Conservation (phyloP, 2,888 invertebrate species). For the Monochamus alternatus region DNA sequence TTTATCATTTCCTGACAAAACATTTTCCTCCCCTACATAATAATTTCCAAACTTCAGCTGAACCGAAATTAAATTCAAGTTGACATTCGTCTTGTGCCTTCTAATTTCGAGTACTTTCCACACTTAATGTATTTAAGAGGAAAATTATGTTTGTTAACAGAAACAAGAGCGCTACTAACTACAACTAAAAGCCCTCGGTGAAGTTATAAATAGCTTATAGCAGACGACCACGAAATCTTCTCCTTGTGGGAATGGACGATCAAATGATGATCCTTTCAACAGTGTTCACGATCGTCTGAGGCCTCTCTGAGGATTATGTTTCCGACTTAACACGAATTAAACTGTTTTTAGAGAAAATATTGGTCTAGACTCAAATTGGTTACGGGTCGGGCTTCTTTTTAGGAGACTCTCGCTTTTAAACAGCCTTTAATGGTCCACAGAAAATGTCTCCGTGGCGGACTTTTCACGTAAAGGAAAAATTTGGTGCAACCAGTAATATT, state of each 20-base stretch:
- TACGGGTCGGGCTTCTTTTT: slow-evolving; percentile 1
- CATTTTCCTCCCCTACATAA: slow-evolving; percentile 23
- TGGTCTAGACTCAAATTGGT: slow-evolving; percentile 12
- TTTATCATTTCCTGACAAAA: slow-evolving; percentile 18
- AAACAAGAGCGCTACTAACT: slow-evolving; percentile 69
- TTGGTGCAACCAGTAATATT: too few species aligned
- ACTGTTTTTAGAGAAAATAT: slow-evolving; percentile 25
- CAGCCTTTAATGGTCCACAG: neutral
- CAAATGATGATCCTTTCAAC: slow-evolving; percentile 56
- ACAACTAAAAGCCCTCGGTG: slow-evolving; percentile 67
- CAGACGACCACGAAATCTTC: slow-evolving; percentile 59
- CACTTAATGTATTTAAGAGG: slow-evolving; percentile 69
- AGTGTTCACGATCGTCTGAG: slow-evolving; percentile 19
- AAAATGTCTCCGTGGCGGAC: too few species aligned
- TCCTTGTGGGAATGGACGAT: slow-evolving; percentile 60
- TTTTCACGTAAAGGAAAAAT: too few species aligned
- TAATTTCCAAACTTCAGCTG: slow-evolving; percentile 33
- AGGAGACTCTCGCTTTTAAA: neutral
- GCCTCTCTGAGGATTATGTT: slow-evolving; percentile 17
- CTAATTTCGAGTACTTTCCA: slow-evolving; percentile 63
- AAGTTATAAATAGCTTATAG: slow-evolving; percentile 66
- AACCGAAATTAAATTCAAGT: slow-evolving; percentile 61
- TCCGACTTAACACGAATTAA: slow-evolving; percentile 26
- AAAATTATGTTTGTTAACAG: slow-evolving; percentile 69
- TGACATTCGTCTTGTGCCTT: slow-evolving; percentile 56